These are phyloP conservation scores for Staurois parvus DNA, from an alignment of 2,797 vertebrate genomes.

Conservation along the genomic window DNA sequence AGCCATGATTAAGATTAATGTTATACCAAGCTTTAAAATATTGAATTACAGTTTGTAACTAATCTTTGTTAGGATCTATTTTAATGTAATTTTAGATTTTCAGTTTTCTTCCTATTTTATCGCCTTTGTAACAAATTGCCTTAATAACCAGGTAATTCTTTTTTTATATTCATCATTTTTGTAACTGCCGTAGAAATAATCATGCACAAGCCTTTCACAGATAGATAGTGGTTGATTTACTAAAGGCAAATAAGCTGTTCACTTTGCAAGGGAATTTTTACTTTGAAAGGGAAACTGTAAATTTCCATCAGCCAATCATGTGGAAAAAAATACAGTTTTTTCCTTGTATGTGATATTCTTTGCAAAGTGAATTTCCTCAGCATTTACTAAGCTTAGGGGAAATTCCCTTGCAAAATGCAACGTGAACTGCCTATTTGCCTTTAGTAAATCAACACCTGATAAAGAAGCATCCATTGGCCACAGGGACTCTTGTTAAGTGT, in stretches of 20 bases:
- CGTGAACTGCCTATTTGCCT: too few relatives aligned
- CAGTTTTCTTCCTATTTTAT: background rate
- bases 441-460: background rate
- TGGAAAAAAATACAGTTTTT: too few relatives aligned
- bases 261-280: too few relatives aligned
- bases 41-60: slow-evolving; percentile 21
- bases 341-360: too few relatives aligned
- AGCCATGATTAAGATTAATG: background rate
- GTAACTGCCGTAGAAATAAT: slow-evolving; percentile 23
- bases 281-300: too few relatives aligned
- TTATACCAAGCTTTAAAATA: background rate
- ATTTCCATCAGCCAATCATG: too few relatives aligned
- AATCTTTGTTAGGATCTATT: slow-evolving; percentile 26
- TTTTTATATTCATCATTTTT: slow-evolving; percentile 43
- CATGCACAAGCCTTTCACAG: slow-evolving; percentile 13
- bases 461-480: slow-evolving; percentile 7
- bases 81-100: background rate
- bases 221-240: background rate
- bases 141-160: slow-evolving; percentile 19
- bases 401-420: too few relatives aligned
- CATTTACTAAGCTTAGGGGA: too few relatives aligned
- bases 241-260: too few relatives aligned
- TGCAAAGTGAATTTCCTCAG: too few relatives aligned
- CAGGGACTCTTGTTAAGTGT: slow-evolving; percentile 35
- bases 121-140: slow-evolving; percentile 1